Conservation (phyloP, 2,113 vertebrate genomes). For the Sisor rabdophorus region DNA sequence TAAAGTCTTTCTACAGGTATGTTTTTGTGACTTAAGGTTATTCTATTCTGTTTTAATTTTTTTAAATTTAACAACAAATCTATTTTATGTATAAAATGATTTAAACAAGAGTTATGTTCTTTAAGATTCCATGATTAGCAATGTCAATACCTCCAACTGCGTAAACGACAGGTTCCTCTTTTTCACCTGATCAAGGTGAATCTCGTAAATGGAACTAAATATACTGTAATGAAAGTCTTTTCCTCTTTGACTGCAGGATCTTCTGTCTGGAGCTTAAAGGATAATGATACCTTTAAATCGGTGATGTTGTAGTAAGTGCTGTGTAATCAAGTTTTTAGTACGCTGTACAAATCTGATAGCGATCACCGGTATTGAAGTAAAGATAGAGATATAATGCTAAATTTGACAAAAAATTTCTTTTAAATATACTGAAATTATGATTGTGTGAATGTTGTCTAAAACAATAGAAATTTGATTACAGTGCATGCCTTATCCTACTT, state of each 20-base stretch:
- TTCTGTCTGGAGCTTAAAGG: slow-evolving; percentile 59
- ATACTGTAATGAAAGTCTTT: slow-evolving; percentile 57
- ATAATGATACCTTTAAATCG: slow-evolving; percentile 64
- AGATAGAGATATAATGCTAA: neutral
- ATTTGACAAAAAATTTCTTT: neutral
- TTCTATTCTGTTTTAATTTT: too few relatives aligned
- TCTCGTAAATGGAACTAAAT: slow-evolving; percentile 59
- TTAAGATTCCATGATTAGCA: slow-evolving; percentile 54
- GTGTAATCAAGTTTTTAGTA: neutral
- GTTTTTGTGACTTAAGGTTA: too few relatives aligned
- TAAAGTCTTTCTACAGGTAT: slow-evolving; percentile 38
- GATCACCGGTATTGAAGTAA: neutral
- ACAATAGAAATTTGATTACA: neutral
- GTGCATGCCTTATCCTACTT: neutral
- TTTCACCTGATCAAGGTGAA: slow-evolving; percentile 49
- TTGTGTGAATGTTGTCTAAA: neutral
- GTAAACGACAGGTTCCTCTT: slow-evolving; percentile 58
- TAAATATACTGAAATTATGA: neutral
- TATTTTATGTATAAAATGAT: neutral
- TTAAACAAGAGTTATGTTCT: slow-evolving; percentile 41
- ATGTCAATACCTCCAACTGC: slow-evolving; percentile 65
- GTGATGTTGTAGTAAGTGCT: slow-evolving; percentile 42
- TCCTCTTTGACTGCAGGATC: slow-evolving; percentile 23
- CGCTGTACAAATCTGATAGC: neutral
- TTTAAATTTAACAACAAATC: too few relatives aligned